These are phyloP conservation scores for Palaemon carinicauda DNA, from an alignment of 1,140 invertebrate species.

Conservation along the genomic window DNA sequence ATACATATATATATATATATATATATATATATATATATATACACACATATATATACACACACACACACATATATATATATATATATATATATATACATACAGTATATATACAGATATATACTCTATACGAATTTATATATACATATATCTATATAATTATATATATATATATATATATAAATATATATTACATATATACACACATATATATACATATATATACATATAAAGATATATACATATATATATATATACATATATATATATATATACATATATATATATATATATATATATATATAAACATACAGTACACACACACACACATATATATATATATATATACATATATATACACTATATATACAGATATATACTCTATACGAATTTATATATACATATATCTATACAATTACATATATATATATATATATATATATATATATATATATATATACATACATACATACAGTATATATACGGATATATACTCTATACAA, in stretches of 20 bases:
- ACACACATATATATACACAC: not conserved
- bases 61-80: not conserved
- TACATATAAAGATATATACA: not conserved
- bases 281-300: not conserved
- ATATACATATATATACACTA: not conserved
- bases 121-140: not conserved
- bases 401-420: not conserved
- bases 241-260: not conserved
- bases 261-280: not conserved
- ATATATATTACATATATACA: not conserved
- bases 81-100: not conserved
- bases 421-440: conserved; percentile 8
- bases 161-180: not conserved
- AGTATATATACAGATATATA: not conserved
- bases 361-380: not conserved
- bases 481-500: not conserved
- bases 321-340: conserved; percentile 1
- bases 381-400: not conserved
- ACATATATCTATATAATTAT: not conserved
- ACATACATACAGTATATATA: not conserved
- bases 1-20: not conserved
- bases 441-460: too few species aligned
- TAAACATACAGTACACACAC: too few species aligned
- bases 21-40: not conserved
- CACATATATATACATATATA: not conserved